Conservation (phyloP, 2,888 invertebrate species). For the Andricus curvator region DNA sequence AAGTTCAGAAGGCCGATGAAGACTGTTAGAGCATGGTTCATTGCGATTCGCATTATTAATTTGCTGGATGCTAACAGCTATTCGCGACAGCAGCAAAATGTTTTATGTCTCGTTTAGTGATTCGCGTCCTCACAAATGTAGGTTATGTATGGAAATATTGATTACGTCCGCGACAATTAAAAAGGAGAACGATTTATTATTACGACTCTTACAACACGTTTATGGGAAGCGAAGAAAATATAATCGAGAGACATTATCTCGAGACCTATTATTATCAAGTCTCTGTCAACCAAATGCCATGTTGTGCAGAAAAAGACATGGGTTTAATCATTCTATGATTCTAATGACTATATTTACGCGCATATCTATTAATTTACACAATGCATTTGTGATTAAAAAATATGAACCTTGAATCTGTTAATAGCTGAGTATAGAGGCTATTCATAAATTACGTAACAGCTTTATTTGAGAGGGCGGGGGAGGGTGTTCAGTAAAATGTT, state of each 20-base stretch:
- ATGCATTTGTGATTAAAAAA: background rate
- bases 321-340: constrained; percentile 2
- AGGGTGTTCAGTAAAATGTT: no score
- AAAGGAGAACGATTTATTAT: constrained; percentile 13
- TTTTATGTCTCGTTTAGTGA: background rate
- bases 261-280: constrained; percentile 18
- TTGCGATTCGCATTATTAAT: constrained; percentile 23
- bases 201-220: background rate
- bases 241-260: constrained; percentile 10
- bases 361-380: background rate
- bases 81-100: background rate
- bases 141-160: constrained; percentile 16
- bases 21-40: background rate
- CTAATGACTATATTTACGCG: background rate
- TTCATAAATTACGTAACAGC: no score
- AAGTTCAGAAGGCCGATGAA: constrained; percentile 27
- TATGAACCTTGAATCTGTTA: background rate
- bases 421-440: background rate
- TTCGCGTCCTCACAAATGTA: constrained; percentile 3
- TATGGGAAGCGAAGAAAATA: constrained; percentile 16
- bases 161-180: background rate
- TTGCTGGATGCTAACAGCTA: background rate
- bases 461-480: no score
- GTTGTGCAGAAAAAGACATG: constrained; percentile 32
- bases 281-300: constrained; percentile 4